phyloP scores from a whole-genome alignment of 2,888 invertebrate genomes.

The Tortrix viridana region DNA sequence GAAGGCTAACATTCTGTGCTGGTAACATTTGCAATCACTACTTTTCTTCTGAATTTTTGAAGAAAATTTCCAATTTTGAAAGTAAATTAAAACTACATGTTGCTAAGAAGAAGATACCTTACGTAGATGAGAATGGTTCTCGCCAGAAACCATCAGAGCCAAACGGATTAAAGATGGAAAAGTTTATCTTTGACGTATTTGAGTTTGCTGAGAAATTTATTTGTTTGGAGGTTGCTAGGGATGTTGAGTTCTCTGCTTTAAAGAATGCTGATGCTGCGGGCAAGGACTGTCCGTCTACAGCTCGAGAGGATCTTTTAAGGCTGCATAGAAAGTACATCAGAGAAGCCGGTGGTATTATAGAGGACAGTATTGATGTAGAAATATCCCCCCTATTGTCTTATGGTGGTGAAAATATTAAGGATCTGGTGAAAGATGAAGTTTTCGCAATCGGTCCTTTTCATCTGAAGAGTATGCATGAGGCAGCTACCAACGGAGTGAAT shows the following conservation, averaged over 20 bases:
- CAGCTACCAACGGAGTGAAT: constrained; percentile 65
- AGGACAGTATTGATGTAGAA: constrained; percentile 89
- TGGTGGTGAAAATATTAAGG: constrained; percentile 92
- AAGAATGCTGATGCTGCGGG: constrained; percentile 96
- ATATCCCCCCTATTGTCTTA: constrained; percentile 96
- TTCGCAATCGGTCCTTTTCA: constrained; percentile 87
- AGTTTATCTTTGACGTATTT: constrained; percentile 99
- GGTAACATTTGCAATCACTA: constrained; percentile 99
- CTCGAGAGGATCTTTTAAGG: constrained; percentile 89
- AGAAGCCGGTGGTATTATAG: constrained; percentile 91
- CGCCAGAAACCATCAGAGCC: constrained; percentile 90
- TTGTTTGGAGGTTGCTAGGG: constrained; percentile 95
- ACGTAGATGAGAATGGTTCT: constrained; percentile 88
- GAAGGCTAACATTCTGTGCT: constrained; percentile 94
- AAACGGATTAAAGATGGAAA: constrained; percentile 99
- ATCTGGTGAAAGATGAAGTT: constrained; percentile 86
- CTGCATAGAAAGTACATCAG: constrained; percentile 92
- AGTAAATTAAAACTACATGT: constrained; percentile 93
- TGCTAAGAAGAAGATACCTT: constrained; percentile 98
- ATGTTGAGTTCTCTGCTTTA: constrained; percentile 97
- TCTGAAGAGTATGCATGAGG: constrained; percentile 76
- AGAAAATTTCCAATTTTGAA: constrained; percentile 89
- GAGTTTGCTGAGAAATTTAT: constrained; percentile 95
- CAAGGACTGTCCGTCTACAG: constrained; percentile 96
- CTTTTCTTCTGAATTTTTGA: constrained; percentile 94